These are phyloP conservation scores for Lycaena phlaeas DNA, from an alignment of 2,888 invertebrate genomes.

Conservation along the genomic window DNA sequence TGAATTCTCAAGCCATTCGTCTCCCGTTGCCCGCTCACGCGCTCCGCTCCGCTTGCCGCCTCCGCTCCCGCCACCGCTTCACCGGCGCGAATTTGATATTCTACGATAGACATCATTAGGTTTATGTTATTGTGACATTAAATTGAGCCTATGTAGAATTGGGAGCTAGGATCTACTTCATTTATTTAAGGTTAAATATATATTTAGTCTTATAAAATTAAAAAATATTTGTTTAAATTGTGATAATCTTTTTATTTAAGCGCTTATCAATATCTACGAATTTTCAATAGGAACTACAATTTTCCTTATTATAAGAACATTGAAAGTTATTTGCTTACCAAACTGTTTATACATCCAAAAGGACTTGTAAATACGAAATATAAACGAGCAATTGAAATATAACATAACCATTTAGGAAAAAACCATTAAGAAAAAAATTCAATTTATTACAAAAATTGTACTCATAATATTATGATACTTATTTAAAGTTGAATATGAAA, in stretches of 20 bases:
- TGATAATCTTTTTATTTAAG: background rate
- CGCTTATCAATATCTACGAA: background rate
- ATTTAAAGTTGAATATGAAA: no score
- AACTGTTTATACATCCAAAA: no score
- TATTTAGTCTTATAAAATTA: no score
- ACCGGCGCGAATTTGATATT: conserved; percentile 37
- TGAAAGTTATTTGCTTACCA: no score
- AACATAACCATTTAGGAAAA: no score
- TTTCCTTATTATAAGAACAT: background rate
- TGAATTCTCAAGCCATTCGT: conserved; percentile 39
- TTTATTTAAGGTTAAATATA: no score
- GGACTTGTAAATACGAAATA: no score
- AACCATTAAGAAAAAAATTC: no score
- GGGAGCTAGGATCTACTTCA: no score
- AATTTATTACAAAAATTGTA: no score
- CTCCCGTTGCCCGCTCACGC: conserved; percentile 25
- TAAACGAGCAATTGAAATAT: no score
- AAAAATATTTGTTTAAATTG: conserved; percentile 1
- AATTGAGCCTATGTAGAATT: background rate
- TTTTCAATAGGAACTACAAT: background rate
- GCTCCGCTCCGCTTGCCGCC: conserved; percentile 21
- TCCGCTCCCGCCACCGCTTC: conserved; percentile 23
- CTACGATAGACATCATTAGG: conserved; percentile 23
- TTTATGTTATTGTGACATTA: background rate
- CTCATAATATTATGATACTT: no score